A percentile compares a stretch with the other conserved stretches of the same genome.
These are phyloP conservation scores for Drosophila willistoni DNA, from an alignment of 1,140 invertebrate genomes.

Conservation along the genomic window DNA sequence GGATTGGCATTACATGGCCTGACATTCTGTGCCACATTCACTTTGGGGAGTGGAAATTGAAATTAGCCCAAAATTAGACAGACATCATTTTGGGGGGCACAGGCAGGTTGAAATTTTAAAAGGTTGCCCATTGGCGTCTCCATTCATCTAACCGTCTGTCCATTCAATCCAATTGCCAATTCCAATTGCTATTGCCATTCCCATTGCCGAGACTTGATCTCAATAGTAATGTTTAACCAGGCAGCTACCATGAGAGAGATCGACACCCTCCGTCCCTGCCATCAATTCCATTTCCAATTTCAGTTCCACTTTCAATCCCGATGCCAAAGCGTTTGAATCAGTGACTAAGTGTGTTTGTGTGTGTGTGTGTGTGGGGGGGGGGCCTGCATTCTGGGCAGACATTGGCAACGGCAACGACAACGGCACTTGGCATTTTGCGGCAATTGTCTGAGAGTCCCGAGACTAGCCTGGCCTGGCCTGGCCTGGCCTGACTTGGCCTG, in stretches of 20 bases:
- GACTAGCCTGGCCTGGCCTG: slow-evolving; percentile 12
- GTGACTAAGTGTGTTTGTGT: slow-evolving; percentile 19
- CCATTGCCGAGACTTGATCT: slow-evolving; percentile 53
- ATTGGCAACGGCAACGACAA: slow-evolving; percentile 33
- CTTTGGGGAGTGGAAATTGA: slow-evolving; percentile 62
- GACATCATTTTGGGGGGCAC: slow-evolving; percentile 38
- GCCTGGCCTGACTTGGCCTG: slow-evolving; percentile 32
- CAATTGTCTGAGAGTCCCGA: slow-evolving; percentile 43
- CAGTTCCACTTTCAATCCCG: background rate
- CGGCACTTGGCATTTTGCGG: slow-evolving; percentile 73
- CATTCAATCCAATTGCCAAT: background rate
- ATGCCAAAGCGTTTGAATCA: slow-evolving; percentile 14
- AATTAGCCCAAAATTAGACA: slow-evolving; percentile 74
- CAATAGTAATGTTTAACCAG: slow-evolving; percentile 62
- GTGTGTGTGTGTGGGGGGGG: background rate
- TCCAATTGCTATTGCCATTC: slow-evolving; percentile 14
- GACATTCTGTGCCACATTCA: background rate
- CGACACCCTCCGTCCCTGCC: background rate
- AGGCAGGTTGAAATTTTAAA: slow-evolving; percentile 56
- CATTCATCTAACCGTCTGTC: slow-evolving; percentile 17
- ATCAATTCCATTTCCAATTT: background rate
- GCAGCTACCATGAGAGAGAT: slow-evolving; percentile 40
- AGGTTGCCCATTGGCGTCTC: slow-evolving; percentile 52
- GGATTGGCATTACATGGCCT: slow-evolving; percentile 1
- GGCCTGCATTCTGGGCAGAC: slow-evolving; percentile 36